Percentiles rank a stretch among this genome's conserved stretches.
phyloP scores from a whole-genome alignment of 2,797 vertebrate species.

The Pseudopleuronectes americanus region DNA sequence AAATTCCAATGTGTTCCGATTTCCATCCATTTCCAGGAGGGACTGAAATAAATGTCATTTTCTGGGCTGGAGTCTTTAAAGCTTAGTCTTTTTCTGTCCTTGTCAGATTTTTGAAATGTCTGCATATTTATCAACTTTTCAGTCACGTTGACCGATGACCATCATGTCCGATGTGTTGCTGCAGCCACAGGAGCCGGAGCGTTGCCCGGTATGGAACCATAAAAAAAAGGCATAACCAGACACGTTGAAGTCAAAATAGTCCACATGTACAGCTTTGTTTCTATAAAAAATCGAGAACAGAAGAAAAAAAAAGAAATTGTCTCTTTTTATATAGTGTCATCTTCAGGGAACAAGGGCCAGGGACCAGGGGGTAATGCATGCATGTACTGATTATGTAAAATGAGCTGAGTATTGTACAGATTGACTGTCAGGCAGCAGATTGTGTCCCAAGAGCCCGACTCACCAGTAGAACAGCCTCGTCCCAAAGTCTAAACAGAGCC shows the following conservation, averaged over 20 bases:
- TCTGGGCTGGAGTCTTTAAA: constrained; percentile 82
- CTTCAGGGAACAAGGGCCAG: constrained; percentile 47
- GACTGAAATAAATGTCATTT: constrained; percentile 57
- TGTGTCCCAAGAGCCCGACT: constrained; percentile 86
- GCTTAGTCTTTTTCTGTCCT: constrained; percentile 81
- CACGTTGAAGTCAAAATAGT: constrained; percentile 61
- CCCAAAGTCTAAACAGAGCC: constrained; percentile 86
- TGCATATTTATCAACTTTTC: constrained; percentile 53
- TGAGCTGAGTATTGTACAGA: constrained; percentile 92
- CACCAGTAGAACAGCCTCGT: constrained; percentile 88
- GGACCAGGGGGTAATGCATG: constrained; percentile 84
- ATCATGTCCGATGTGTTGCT: constrained; percentile 44
- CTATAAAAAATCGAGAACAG: constrained; percentile 57
- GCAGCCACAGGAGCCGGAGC: constrained; percentile 57
- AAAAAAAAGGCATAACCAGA: constrained; percentile 77
- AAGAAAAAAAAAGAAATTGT: constrained; percentile 51
- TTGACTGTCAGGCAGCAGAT: constrained; percentile 90
- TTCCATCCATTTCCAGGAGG: constrained; percentile 28
- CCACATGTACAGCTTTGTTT: constrained; percentile 61
- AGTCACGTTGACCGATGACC: constrained; percentile 62
- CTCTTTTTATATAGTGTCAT: constrained; percentile 81
- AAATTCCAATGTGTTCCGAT: constrained; percentile 46
- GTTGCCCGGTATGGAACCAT: constrained; percentile 56
- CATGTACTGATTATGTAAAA: constrained; percentile 89
- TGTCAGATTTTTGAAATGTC: constrained; percentile 34